Percentiles rank a stretch among this genome's conserved stretches.
These are phyloP conservation scores for Graphium colonna DNA, from an alignment of 2,888 invertebrate species.

Conservation along the genomic window DNA sequence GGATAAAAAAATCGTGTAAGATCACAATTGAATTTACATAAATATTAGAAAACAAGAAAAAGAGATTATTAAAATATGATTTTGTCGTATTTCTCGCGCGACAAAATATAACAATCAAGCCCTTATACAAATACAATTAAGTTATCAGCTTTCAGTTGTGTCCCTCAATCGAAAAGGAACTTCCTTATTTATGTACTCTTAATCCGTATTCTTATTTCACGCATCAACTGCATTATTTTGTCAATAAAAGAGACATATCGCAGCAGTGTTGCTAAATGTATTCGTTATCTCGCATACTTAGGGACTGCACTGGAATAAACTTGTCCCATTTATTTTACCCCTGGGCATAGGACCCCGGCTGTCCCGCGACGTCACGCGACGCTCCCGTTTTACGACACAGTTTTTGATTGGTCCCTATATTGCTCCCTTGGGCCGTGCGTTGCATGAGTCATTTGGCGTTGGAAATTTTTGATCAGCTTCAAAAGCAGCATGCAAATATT, in stretches of 20 bases:
- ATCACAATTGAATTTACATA: no score
- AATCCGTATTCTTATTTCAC: neutral
- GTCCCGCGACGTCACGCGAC: conserved; percentile 38
- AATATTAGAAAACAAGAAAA: no score
- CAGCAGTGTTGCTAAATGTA: neutral
- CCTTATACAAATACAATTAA: no score
- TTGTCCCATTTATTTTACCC: conserved; percentile 52
- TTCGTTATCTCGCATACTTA: conserved; percentile 16
- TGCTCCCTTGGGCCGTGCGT: conserved; percentile 21
- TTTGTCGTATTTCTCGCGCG: no score
- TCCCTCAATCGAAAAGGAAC: no score
- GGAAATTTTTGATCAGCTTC: conserved; percentile 28
- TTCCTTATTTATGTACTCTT: neutral
- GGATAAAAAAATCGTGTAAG: no score
- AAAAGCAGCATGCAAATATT: conserved; percentile 3
- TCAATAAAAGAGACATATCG: neutral
- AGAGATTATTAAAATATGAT: no score
- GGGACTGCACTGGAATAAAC: conserved; percentile 35
- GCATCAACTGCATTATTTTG: neutral
- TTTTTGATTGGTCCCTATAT: conserved; percentile 22
- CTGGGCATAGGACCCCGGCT: conserved; percentile 32
- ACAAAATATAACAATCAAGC: no score
- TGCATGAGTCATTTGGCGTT: conserved; percentile 37
- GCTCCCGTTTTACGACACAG: conserved; percentile 22
- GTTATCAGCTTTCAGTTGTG: no score